Evolutionary conservation across 2,797 vertebrate species (phyloP).

Genomic region (Melanotaenia parkinsoni): DNA sequence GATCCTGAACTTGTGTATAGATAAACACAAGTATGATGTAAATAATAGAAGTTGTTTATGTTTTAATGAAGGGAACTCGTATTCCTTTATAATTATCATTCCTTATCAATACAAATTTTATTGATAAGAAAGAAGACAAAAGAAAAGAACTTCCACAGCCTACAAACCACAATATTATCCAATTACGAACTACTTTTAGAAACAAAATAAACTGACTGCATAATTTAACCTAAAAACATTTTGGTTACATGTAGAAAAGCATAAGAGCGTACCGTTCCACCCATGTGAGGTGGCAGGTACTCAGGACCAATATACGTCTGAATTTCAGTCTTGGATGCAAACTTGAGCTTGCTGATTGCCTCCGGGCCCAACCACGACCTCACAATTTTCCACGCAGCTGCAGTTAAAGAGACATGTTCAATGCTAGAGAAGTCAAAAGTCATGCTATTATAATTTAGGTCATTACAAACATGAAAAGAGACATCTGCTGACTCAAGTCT

Average conservation of each 20-base stretch:
- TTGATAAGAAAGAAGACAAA: too few species aligned
- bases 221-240: neutral
- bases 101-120: too few species aligned
- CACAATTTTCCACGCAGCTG: slow-evolving; percentile 97
- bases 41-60: too few species aligned
- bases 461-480: neutral
- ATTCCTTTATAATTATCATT: too few species aligned
- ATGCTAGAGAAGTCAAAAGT: slow-evolving; percentile 2
- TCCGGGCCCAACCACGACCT: slow-evolving; percentile 96
- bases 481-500: slow-evolving; percentile 59
- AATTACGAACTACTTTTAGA: too few species aligned
- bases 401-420: slow-evolving; percentile 16
- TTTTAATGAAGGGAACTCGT: neutral
- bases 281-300: slow-evolving; percentile 93
- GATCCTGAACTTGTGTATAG: too few species aligned
- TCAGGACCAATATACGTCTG: slow-evolving; percentile 88
- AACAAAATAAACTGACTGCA: neutral
- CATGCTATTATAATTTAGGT: neutral
- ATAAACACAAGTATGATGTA: neutral
- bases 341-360: slow-evolving; percentile 92
- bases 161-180: too few species aligned
- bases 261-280: slow-evolving; percentile 89
- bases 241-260: neutral
- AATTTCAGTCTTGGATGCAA: slow-evolving; percentile 88
- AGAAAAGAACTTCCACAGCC: neutral